A percentile compares a stretch with the other conserved stretches of the same genome.
Evolutionary conservation across 2,888 invertebrate species (phyloP).

Genomic region (Hemithea aestivaria): DNA sequence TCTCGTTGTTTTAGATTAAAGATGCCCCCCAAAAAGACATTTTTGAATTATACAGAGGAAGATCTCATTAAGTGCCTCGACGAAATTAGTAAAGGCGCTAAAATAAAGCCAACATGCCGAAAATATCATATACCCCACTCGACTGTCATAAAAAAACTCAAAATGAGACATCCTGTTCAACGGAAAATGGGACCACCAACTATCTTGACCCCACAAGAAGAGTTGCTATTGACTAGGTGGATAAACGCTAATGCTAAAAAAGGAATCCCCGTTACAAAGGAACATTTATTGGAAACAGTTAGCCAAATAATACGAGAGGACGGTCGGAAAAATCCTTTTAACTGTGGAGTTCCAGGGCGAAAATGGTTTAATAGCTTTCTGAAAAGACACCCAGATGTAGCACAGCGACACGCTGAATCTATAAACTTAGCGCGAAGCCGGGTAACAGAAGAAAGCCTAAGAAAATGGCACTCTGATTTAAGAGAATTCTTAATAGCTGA

Average conservation of each 20-base stretch:
- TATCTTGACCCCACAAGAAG: slow-evolving; percentile 19
- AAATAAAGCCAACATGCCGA: no score
- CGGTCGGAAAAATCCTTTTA: slow-evolving; percentile 19
- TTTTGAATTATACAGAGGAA: no score
- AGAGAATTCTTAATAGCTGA: slow-evolving; percentile 6
- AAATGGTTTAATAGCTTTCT: slow-evolving; percentile 33
- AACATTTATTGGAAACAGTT: slow-evolving; percentile 25
- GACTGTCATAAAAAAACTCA: no score
- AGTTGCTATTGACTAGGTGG: slow-evolving; percentile 28
- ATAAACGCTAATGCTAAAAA: slow-evolving; percentile 22
- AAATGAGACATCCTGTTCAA: slow-evolving; percentile 9
- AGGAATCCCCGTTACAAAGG: slow-evolving; percentile 30
- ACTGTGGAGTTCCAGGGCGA: slow-evolving; percentile 31
- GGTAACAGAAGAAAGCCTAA: slow-evolving; percentile 30
- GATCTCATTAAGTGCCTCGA: no score
- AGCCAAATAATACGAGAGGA: slow-evolving; percentile 16
- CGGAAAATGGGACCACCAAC: slow-evolving; percentile 26
- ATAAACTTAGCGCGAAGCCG: slow-evolving; percentile 26
- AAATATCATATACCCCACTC: no score
- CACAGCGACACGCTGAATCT: slow-evolving; percentile 30
- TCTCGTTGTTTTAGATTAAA: no score
- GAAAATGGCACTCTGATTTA: slow-evolving; percentile 3
- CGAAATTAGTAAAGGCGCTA: no score
- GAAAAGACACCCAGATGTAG: slow-evolving; percentile 26
- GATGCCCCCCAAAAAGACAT: no score